Percentiles rank a stretch among this genome's conserved stretches.
phyloP scores from a whole-genome alignment of 2,113 vertebrate genomes.

The Arizona elegans region DNA sequence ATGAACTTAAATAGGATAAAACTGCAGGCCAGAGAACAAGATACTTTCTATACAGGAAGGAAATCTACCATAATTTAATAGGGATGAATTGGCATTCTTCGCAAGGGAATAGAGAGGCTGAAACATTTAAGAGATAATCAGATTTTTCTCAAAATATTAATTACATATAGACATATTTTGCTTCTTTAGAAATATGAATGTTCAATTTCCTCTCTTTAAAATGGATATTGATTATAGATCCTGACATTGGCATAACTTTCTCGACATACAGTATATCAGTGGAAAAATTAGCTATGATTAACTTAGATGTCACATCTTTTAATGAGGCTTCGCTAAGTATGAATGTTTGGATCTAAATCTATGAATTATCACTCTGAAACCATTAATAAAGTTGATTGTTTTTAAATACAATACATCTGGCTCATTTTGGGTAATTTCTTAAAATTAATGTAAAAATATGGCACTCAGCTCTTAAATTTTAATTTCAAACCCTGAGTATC shows the following conservation, averaged over 20 bases:
- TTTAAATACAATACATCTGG: neutral
- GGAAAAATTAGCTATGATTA: neutral
- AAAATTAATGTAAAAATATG: neutral
- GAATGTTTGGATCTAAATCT: neutral
- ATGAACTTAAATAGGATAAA: neutral
- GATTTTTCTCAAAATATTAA: neutral
- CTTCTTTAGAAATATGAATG: slow-evolving; percentile 34
- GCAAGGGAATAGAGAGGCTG: neutral
- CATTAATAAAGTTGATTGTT: neutral
- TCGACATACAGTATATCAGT: neutral
- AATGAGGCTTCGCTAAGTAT: neutral
- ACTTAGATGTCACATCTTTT: neutral
- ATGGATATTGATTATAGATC: neutral
- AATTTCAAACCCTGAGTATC: neutral
- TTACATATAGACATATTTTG: neutral
- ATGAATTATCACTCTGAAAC: neutral
- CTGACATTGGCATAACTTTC: neutral
- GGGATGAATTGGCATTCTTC: neutral
- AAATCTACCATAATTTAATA: neutral
- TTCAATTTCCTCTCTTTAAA: slow-evolving; percentile 31
- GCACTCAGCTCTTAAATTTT: neutral
- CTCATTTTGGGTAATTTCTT: neutral
- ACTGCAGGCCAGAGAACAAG: neutral
- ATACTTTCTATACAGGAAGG: neutral
- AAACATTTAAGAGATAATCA: neutral